phyloP scores from a whole-genome alignment of 2,113 vertebrate species.

The Tenebrosternarchus preto region DNA sequence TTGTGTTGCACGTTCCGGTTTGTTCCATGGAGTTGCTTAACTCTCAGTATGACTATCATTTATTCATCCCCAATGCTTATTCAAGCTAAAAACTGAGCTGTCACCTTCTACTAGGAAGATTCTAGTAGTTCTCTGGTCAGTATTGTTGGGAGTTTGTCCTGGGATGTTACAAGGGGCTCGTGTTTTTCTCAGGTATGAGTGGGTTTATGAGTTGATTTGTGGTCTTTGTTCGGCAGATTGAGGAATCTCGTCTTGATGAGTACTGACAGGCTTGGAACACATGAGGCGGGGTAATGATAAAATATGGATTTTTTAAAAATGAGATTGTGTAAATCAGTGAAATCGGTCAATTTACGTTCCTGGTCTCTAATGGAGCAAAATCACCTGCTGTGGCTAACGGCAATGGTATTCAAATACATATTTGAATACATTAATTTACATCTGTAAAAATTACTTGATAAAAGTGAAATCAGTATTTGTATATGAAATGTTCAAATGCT shows the following conservation, averaged over 20 bases:
- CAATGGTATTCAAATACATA: not conserved
- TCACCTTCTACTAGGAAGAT: constrained; percentile 16
- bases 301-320: constrained; percentile 69
- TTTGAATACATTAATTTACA: too few species aligned
- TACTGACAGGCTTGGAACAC: constrained; percentile 53
- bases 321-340: constrained; percentile 61
- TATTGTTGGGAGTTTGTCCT: not conserved
- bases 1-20: not conserved
- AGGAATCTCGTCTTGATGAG: constrained; percentile 53
- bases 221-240: constrained; percentile 53
- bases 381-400: constrained; percentile 49
- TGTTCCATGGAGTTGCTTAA: constrained; percentile 2
- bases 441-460: too few species aligned
- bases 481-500: too few species aligned
- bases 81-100: constrained; percentile 4
- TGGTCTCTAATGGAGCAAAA: constrained; percentile 41
- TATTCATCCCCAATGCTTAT: not conserved
- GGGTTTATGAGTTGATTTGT: constrained; percentile 43
- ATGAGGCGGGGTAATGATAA: constrained; percentile 60
- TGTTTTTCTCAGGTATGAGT: constrained; percentile 19
- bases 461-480: too few species aligned
- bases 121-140: constrained; percentile 22
- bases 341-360: constrained; percentile 53
- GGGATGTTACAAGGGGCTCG: constrained; percentile 6
- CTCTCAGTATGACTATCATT: not conserved